phyloP scores from a whole-genome alignment of 2,888 invertebrate genomes.

The Dendrolimus houi region DNA sequence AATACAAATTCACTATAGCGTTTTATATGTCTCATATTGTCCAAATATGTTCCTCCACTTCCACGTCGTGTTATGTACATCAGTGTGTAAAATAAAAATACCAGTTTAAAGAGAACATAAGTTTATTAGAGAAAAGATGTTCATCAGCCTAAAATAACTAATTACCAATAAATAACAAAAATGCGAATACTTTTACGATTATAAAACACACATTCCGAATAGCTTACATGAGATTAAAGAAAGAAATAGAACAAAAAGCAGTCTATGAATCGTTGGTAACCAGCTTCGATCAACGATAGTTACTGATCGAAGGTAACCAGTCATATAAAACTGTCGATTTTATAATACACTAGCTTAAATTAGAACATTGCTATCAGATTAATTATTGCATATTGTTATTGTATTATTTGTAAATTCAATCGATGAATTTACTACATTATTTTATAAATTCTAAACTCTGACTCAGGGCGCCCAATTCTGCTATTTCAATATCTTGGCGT shows the following conservation, averaged over 20 bases:
- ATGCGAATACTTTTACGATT: slow-evolving; percentile 34
- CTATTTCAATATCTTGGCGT: too few relatives aligned
- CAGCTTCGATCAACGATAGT: too few relatives aligned
- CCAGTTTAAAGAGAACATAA: slow-evolving; percentile 46
- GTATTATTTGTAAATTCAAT: too few relatives aligned
- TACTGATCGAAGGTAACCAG: too few relatives aligned
- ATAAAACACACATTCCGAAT: slow-evolving; percentile 21
- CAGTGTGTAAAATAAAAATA: neutral
- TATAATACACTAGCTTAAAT: slow-evolving; percentile 11
- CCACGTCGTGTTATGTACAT: too few relatives aligned
- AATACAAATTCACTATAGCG: too few relatives aligned
- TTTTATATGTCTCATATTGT: too few relatives aligned
- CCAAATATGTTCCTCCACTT: too few relatives aligned
- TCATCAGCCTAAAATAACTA: slow-evolving; percentile 56
- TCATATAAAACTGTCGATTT: slow-evolving; percentile 16
- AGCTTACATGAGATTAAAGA: slow-evolving; percentile 6
- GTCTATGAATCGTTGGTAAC: slow-evolving; percentile 19
- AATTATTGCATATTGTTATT: slow-evolving; percentile 19
- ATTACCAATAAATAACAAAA: slow-evolving; percentile 68
- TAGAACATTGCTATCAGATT: slow-evolving; percentile 12
- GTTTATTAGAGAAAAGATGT: slow-evolving; percentile 62
- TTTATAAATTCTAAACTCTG: too few relatives aligned
- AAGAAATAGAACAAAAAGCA: slow-evolving; percentile 16
- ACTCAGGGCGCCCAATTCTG: too few relatives aligned
- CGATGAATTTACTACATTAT: too few relatives aligned